Evolutionary conservation across 2,888 invertebrate genomes (phyloP), one percentile per base, ranked within the genome.

Genomic region (Andrena trimmerana): DNA sequence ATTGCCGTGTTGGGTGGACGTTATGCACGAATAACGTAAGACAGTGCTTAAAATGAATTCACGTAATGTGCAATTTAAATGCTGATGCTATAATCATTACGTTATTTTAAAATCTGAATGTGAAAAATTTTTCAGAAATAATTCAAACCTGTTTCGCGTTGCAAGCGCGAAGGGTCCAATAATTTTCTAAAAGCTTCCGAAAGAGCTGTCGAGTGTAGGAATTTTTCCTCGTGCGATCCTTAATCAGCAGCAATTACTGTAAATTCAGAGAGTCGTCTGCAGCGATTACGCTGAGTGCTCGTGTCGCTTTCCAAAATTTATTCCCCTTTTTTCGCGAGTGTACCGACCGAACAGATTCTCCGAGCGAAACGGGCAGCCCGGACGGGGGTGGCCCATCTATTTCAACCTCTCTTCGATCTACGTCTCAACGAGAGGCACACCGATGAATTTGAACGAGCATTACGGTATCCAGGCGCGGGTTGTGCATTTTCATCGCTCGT

Each of bases 391-490:
- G 65, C 31, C 72, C 80, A 36, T 42, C 54, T 54, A 73, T 70
- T 77, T 66, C 24, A 48, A 0, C 8, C 69, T 59, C 24, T 54
- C 24, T 36, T 72, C 62, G 67, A 31, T 42, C 42, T 27, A 54
- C 48, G 33, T 60, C 67, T 71, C 70, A 24, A 65, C 36, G 31
- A 76, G 69, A 74, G 54, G 31, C 70, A 29, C 73, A 27, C 42
- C 71, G 66, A 52, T 83, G 86, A 88, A 88, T 88, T 82, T 50
- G 78, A 85, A 88, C 72, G 71, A 86, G 79, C 76, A 63, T 85
- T 88, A 80, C 88, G 83, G 88, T 88, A 88, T 83, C 70, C 60
- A 10, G 60, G 50, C 36, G 75, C 81, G 54, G 33, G 65, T 72
- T 66, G 57, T 83, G 86, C 81, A 88, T 88, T 81, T 83, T 80